These are phyloP conservation scores for Pelagia noctiluca DNA, from an alignment of 30 jellyfish, hydroid and myxozoan species.

Conservation along the genomic window DNA sequence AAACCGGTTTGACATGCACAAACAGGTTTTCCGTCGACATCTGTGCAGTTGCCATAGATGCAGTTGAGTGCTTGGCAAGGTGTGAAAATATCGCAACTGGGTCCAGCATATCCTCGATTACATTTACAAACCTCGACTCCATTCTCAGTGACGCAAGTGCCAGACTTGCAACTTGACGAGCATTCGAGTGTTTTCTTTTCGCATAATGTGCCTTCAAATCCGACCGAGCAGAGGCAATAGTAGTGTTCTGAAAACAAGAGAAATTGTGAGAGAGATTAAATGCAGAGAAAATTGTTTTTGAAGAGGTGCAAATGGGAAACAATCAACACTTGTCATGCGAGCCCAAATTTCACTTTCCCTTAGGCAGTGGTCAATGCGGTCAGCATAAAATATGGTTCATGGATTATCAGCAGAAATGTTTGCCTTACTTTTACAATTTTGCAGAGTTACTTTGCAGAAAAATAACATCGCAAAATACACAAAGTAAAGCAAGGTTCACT, in stretches of 20 bases:
- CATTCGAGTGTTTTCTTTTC: constrained; percentile 38
- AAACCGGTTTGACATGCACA: constrained; percentile 67
- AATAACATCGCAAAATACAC: no score
- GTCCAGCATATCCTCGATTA: constrained; percentile 56
- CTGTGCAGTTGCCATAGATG: constrained; percentile 63
- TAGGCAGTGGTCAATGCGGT: no score
- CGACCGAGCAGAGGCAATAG: constrained; percentile 68
- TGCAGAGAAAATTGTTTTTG: no score
- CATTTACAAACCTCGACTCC: constrained; percentile 56
- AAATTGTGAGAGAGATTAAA: no score
- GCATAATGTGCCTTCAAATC: constrained; percentile 68
- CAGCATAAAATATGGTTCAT: no score
- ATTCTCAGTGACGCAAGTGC: constrained; percentile 39
- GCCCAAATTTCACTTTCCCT: no score
- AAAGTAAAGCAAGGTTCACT: no score
- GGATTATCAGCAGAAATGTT: no score
- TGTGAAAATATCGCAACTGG: constrained; percentile 42
- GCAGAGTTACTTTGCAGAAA: no score
- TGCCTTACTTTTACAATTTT: no score
- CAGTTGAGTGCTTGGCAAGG: constrained; percentile 63
- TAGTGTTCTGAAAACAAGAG: constrained; percentile 48
- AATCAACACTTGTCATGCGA: no score
- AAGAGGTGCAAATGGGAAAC: no score
- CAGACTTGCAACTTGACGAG: constrained; percentile 55
- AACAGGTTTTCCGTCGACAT: constrained; percentile 24